Base-by-base conservation (phyloP, 2,113 vertebrate species). In the Tetrax tetrax region DNA sequence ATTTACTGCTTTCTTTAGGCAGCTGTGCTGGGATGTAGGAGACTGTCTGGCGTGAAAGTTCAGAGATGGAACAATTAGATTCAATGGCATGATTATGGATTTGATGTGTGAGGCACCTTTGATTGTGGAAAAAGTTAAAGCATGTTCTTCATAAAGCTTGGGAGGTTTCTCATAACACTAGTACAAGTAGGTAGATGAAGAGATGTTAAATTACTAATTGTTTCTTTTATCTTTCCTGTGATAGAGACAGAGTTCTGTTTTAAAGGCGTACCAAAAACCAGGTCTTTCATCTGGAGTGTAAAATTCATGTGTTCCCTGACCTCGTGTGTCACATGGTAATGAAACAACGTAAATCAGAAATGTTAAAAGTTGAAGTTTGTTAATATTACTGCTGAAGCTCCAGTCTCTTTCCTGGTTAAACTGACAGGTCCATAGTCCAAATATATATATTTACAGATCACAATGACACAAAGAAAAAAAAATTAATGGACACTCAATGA, bases 301-400 rank as follows among this genome's bases (percentile, higher is more conserved):
- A 97, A 96, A 97, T 96, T 96, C 95, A 95, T 97, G 93, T 96
- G 96, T 96, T 97, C 89, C 65, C 85, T 97, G 96, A 97, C 95
- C 96, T 92, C 1, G 0, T 80, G 77, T 96, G 95, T 96, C 92
- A 96, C 95, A 93, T 92, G 71, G 89, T 97, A 97, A 97, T 97
- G 96, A 97, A 97, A 96, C 95, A 97, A 93, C 50, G 3, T 97
- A 97, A 97, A 97, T 97, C 95, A 96, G 84, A 92, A 94, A 96
- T 90, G 90, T 93, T 97, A 97, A 95, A 97, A 96, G 95, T 87
- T 97, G 93, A 97, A 91, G 93, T 96, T 96, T 97, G 94, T 97
- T 97, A 96, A 91, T 97, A 94, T 95, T 97, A 96, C 82, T 93
- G 95, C 90, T 96, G 89, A 96, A 96, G 92, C 75, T 94, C 68